Evolutionary conservation across 2,888 invertebrate genomes (phyloP), one percentile per base, ranked within the genome.

Genomic region (Strigamia crassipes): DNA sequence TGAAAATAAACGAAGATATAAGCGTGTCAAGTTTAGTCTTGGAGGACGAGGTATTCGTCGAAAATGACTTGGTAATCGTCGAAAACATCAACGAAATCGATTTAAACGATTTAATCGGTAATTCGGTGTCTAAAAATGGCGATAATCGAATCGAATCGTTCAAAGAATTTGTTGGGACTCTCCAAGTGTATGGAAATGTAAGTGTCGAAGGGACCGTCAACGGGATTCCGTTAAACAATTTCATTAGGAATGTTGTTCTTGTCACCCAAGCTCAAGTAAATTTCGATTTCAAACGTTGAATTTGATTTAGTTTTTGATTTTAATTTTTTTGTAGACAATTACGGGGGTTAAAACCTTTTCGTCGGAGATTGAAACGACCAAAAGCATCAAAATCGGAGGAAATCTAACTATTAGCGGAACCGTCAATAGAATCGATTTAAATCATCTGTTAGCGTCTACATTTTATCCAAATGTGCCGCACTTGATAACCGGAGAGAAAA

Each of bases 321-420:
- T 78, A 5, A 21, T 9, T n/a, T n/a, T 73, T 73, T 21, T 15
- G 10, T 18, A 79, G 79, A 9, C 5, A 34, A 79, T 79, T 5
- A 79, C 79, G 13, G 79, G 79, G 0, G n/a, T 21, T 21, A 79
- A 79, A 18, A 79, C 21, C 27, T 79, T 79, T 18, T 38, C 79
- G 31, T 73, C 73, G 13, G 73, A 31, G 1, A 27, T 73, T 4
- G 27, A 27, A 4, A 73, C 31, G 4, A 18, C 73, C 5, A 1
- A 9, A 15, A 73, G 31, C 31, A 31, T 73, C 1, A 13, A n/a
- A 21, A 18, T 73, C 4, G 21, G 2, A 0, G 73, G 31, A 12
- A 73, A 31, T 15, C 13, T 73, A 73, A 31, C 31, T 6, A 15
- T 73, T 2, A 1, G 3, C 13, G 46, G 46, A 46, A 46, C 13